Evolutionary conservation across 1,140 invertebrate genomes (phyloP), one percentile per base, ranked within the genome.

Genomic region (Pentalonia nigronervosa): DNA sequence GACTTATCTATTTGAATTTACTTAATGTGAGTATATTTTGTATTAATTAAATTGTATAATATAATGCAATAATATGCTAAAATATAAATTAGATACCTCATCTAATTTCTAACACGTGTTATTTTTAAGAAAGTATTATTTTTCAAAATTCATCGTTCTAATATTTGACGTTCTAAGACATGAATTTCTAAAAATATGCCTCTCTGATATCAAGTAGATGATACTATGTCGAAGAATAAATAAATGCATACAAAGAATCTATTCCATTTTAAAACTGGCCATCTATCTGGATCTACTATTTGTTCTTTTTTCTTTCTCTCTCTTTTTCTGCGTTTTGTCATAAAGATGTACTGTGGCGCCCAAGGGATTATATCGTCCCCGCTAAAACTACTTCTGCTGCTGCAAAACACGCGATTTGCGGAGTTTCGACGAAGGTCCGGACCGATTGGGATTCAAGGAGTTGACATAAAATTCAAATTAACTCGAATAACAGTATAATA

Each of bases 371-470:
- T 76, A 34, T 76, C 14, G 30, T 76, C 60, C n/a, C 60, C 60
- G 11, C n/a, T 30, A n/a, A 76, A 76, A 76, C 17, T 76, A 34
- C 60, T 76, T 76, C n/a, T 76, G 30, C n/a, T 76, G 4, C 6
- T 14, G 30, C 11, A n/a, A 76, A 76, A 76, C 60, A n/a, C 30
- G n/a, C 14, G n/a, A 76, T 76, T 76, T 0, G 0, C 60, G n/a
- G 1, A 76, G 60, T 30, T 11, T 11, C 30, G 30, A 76, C 60
- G 60, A 76, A 4, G 60, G 60, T 76, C 3, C 60, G 60, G 60
- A 76, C 60, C 60, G 60, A 76, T 76, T 76, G n/a, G 60, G 60
- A 76, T 76, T 76, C 60, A n/a, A 76, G 60, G 60, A 76, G 14
- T 17, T 6, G 30, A 6, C 60, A 76, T 76, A 76, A 76, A 76